These are phyloP conservation scores for Myiozetetes cayanensis DNA, from an alignment of 2,113 vertebrate genomes.

Conservation along the genomic window DNA sequence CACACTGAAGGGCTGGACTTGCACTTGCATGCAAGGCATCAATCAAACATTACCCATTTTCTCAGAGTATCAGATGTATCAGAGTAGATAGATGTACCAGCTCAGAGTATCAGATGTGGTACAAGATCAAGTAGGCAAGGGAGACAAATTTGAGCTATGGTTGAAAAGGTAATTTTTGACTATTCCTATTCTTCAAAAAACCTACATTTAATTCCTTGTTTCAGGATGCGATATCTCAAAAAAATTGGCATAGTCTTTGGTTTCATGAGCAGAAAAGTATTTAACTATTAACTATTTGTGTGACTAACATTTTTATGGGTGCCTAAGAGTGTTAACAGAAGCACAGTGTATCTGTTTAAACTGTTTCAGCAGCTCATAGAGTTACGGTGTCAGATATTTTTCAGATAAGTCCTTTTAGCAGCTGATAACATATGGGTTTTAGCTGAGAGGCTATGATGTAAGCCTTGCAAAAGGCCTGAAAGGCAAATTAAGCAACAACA, in stretches of 20 bases:
- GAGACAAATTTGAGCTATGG: background rate
- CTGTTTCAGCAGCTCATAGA: background rate
- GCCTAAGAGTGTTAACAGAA: background rate
- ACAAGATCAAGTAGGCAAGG: background rate
- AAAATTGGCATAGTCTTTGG: background rate
- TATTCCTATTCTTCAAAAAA: background rate
- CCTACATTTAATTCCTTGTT: background rate
- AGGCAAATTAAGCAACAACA: constrained; percentile 51
- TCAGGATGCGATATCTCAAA: background rate
- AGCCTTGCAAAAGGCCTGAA: background rate
- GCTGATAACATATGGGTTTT: constrained; percentile 49
- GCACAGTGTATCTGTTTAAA: background rate
- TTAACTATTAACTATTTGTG: background rate
- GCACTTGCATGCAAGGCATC: background rate
- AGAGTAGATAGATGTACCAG: no score
- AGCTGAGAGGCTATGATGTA: constrained; percentile 11
- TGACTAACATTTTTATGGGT: background rate
- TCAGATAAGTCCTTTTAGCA: constrained; percentile 41
- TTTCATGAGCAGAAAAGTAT: background rate
- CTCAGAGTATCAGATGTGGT: background rate
- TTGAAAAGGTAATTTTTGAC: background rate
- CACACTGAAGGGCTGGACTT: background rate
- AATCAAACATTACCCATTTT: background rate
- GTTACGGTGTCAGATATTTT: constrained; percentile 42
- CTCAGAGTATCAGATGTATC: background rate